phyloP scores from a whole-genome alignment of 2,888 invertebrate genomes.

The Malthinus flaveolus region DNA sequence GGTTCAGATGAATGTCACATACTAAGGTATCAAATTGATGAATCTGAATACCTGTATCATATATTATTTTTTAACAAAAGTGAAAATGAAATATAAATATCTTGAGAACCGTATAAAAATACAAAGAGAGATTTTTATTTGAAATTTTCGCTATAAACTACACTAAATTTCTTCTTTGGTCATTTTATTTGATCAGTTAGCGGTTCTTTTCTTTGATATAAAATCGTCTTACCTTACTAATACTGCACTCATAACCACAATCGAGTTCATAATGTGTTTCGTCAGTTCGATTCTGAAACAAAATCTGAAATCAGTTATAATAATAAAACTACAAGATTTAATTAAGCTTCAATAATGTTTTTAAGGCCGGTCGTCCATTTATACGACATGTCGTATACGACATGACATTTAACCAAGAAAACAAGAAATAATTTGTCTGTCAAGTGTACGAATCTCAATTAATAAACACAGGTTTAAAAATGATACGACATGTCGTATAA shows the following conservation, averaged over 20 bases:
- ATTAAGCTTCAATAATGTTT: too few relatives aligned
- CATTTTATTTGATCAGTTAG: too few relatives aligned
- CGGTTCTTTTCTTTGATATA: too few relatives aligned
- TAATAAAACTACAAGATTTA: background rate
- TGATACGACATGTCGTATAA: too few relatives aligned
- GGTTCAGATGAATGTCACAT: slow-evolving; percentile 23
- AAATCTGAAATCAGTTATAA: slow-evolving; percentile 27
- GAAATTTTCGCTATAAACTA: too few relatives aligned
- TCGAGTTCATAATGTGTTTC: slow-evolving; percentile 70
- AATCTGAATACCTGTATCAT: background rate
- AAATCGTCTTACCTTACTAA: slow-evolving; percentile 66
- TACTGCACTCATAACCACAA: slow-evolving; percentile 71
- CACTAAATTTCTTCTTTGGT: too few relatives aligned
- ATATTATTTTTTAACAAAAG: background rate
- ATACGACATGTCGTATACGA: too few relatives aligned
- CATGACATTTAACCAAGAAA: too few relatives aligned
- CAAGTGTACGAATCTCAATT: too few relatives aligned
- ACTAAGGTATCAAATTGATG: slow-evolving; percentile 16
- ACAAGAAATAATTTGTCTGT: too few relatives aligned
- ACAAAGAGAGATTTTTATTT: background rate
- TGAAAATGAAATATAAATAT: background rate
- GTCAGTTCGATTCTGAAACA: slow-evolving; percentile 70
- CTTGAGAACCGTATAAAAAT: background rate
- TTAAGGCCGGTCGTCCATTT: too few relatives aligned
- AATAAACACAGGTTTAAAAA: too few relatives aligned